Evolutionary conservation across 2,113 vertebrate species (phyloP).

Genomic region (Orientallactaga bullata): DNA sequence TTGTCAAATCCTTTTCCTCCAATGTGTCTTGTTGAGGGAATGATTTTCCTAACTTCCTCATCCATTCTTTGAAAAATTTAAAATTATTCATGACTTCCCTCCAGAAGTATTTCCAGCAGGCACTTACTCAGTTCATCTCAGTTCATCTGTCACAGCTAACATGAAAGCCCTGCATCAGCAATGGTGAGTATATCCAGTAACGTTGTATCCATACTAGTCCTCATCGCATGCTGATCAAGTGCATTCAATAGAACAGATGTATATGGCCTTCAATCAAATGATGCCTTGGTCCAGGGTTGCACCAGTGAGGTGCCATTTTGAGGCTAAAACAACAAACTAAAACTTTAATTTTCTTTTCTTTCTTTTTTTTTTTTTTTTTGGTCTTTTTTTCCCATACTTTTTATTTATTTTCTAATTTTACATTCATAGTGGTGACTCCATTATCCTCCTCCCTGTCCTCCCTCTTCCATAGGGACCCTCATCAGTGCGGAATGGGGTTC

Average conservation of each 20-base stretch:
- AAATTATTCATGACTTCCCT: too few relatives aligned
- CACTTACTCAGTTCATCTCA: not conserved
- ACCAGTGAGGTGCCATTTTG: not conserved
- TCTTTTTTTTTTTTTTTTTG: too few relatives aligned
- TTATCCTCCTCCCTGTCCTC: too few relatives aligned
- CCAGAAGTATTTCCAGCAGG: not conserved
- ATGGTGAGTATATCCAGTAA: not conserved
- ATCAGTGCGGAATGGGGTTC: too few relatives aligned
- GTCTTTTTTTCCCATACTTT: too few relatives aligned
- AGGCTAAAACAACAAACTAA: not conserved
- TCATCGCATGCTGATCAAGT: not conserved
- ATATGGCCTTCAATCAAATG: not conserved
- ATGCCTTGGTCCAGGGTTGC: not conserved
- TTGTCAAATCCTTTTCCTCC: not conserved
- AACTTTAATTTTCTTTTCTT: not conserved
- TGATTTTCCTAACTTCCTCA: not conserved
- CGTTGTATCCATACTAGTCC: not conserved
- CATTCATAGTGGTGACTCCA: too few relatives aligned
- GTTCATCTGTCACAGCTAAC: not conserved
- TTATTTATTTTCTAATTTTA: too few relatives aligned
- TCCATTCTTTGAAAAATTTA: not conserved
- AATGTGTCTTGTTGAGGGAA: not conserved
- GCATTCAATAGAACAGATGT: not conserved
- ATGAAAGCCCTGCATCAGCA: not conserved
- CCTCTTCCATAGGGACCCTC: too few relatives aligned